Evolutionary conservation across 2,113 vertebrate species (phyloP).

Genomic region (Acanthisitta chloris): DNA sequence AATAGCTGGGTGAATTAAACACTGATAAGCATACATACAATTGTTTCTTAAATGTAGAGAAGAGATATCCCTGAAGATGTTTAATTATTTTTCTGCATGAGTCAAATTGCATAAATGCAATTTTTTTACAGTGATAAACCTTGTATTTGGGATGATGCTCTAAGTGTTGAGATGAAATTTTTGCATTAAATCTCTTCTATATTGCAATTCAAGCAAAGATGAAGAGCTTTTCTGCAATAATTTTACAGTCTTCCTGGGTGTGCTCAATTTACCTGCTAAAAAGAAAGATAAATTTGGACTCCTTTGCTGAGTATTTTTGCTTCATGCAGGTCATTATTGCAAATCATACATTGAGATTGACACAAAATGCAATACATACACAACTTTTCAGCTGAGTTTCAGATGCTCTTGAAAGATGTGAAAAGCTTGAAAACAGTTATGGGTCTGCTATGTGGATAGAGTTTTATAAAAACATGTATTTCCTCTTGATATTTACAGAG

Average conservation of each 20-base stretch:
- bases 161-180: neutral
- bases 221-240: slow-evolving; percentile 24
- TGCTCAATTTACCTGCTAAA: neutral
- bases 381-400: neutral
- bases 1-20: neutral
- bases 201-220: slow-evolving; percentile 57
- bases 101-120: slow-evolving; percentile 6
- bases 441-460: neutral
- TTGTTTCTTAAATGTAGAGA: neutral
- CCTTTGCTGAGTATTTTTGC: neutral
- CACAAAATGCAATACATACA: neutral
- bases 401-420: neutral
- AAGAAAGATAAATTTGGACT: neutral
- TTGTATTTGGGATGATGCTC: neutral
- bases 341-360: neutral
- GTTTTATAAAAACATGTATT: neutral
- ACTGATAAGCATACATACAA: neutral
- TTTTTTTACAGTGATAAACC: slow-evolving; percentile 36
- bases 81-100: slow-evolving; percentile 21
- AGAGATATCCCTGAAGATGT: neutral
- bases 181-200: slow-evolving; percentile 13
- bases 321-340: neutral
- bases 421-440: neutral
- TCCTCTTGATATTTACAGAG: neutral
- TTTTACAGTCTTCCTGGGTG: slow-evolving; percentile 1